phyloP scores from a whole-genome alignment of 2,888 invertebrate species.

The Drosophila incognita region DNA sequence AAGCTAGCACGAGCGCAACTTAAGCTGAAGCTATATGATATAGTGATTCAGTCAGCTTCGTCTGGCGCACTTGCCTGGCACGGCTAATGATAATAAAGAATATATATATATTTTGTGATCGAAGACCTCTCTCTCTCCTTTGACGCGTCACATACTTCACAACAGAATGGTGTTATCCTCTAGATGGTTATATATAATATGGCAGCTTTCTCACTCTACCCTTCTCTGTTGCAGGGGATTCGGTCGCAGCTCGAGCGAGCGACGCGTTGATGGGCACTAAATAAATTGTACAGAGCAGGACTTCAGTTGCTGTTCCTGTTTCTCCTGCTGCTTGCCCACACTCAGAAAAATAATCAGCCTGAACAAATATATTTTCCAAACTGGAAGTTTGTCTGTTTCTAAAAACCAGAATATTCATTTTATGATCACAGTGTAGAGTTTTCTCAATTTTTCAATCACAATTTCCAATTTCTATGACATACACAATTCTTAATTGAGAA shows the following conservation, averaged over 20 bases:
- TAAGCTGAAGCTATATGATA: neutral
- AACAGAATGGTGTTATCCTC: neutral
- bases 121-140: neutral
- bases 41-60: neutral
- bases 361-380: neutral
- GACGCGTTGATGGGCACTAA: conserved; percentile 74
- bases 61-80: neutral
- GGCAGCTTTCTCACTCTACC: neutral
- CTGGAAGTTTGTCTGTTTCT: neutral
- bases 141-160: neutral
- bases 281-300: conserved; percentile 63
- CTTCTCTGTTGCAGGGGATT: neutral
- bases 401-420: neutral
- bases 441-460: neutral
- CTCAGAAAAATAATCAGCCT: neutral
- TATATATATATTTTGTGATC: neutral
- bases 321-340: neutral
- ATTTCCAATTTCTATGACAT: neutral
- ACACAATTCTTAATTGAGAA: neutral
- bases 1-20: too few species aligned
- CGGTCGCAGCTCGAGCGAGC: conserved; percentile 19
- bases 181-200: neutral
- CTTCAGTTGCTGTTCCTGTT: conserved; percentile 30
- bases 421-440: neutral
- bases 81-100: neutral